Evolutionary conservation across 1,140 invertebrate genomes (phyloP).

Genomic region (Drosophila ercepeae): DNA sequence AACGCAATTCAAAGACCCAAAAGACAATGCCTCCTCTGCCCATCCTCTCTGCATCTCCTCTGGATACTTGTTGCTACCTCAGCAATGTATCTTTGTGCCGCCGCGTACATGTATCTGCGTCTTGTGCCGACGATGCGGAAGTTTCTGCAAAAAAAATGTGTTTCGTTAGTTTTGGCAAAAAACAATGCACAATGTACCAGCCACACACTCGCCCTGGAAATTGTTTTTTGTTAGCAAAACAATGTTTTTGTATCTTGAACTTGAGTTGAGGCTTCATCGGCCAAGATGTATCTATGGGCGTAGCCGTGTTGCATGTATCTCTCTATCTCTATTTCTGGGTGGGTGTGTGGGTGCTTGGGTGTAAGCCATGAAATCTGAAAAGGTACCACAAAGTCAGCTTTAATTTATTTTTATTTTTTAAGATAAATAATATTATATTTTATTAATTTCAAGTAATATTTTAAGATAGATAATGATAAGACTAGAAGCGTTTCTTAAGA

Average conservation of each 20-base stretch:
- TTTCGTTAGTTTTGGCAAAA: constrained; percentile 46
- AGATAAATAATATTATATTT: too few species aligned
- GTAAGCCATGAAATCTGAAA: constrained; percentile 16
- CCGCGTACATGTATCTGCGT: constrained; percentile 19
- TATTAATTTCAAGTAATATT: too few species aligned
- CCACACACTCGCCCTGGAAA: constrained; percentile 31
- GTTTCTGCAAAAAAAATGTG: constrained; percentile 53
- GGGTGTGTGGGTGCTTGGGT: constrained; percentile 14
- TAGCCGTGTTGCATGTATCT: constrained; percentile 12
- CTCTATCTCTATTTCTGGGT: constrained; percentile 2
- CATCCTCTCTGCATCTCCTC: background rate
- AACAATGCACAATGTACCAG: constrained; percentile 68
- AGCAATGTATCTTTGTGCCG: constrained; percentile 44
- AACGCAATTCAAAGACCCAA: constrained; percentile 8
- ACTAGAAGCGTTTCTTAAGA: too few species aligned
- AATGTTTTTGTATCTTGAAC: constrained; percentile 75
- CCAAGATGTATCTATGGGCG: constrained; percentile 34
- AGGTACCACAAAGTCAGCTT: too few species aligned
- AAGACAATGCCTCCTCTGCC: constrained; percentile 32
- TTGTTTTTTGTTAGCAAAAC: constrained; percentile 53
- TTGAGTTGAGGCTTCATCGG: constrained; percentile 72
- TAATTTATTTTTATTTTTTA: too few species aligned
- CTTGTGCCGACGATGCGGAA: constrained; percentile 62
- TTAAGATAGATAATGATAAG: too few species aligned
- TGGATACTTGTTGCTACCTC: constrained; percentile 11